These are phyloP conservation scores for Sesamia inferens DNA, from an alignment of 2,888 invertebrate species.

Conservation along the genomic window DNA sequence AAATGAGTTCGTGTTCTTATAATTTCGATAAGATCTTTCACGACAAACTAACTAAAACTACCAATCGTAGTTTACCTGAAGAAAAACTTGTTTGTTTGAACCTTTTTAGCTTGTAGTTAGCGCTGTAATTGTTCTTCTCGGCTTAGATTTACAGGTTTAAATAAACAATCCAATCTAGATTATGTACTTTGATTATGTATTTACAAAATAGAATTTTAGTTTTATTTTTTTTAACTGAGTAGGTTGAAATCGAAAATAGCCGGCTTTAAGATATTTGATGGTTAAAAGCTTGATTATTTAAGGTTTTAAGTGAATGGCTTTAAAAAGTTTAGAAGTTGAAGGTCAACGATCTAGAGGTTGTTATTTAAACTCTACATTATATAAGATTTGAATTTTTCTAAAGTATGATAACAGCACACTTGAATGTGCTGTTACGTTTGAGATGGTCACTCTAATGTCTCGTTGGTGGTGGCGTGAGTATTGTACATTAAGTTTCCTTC, in stretches of 20 bases:
- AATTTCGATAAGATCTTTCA: slow-evolving; percentile 64
- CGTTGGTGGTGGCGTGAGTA: no score
- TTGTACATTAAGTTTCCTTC: no score
- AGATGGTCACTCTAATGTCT: no score
- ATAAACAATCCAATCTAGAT: slow-evolving; percentile 20
- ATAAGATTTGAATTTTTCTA: no score
- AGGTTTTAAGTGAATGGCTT: slow-evolving; percentile 18
- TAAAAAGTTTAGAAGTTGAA: slow-evolving; percentile 1
- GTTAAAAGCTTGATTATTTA: slow-evolving; percentile 14
- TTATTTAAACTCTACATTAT: background rate
- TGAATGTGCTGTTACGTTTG: no score
- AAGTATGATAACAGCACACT: no score
- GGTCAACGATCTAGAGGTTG: background rate
- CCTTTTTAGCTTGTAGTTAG: slow-evolving; percentile 21
- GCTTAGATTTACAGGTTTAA: slow-evolving; percentile 25
- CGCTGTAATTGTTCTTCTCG: slow-evolving; percentile 10
- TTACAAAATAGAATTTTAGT: slow-evolving; percentile 3
- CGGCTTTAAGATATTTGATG: background rate
- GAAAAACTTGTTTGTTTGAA: slow-evolving; percentile 26
- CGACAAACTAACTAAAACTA: slow-evolving; percentile 58
- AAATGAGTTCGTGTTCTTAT: slow-evolving; percentile 67
- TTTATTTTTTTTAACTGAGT: slow-evolving; percentile 4
- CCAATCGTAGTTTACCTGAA: slow-evolving; percentile 58
- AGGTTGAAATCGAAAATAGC: slow-evolving; percentile 18
- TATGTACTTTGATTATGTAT: background rate